A percentile compares a stretch with the other conserved stretches of the same genome.
Evolutionary conservation across 2,113 vertebrate genomes (phyloP).

Genomic region (Emydura subglobosa): DNA sequence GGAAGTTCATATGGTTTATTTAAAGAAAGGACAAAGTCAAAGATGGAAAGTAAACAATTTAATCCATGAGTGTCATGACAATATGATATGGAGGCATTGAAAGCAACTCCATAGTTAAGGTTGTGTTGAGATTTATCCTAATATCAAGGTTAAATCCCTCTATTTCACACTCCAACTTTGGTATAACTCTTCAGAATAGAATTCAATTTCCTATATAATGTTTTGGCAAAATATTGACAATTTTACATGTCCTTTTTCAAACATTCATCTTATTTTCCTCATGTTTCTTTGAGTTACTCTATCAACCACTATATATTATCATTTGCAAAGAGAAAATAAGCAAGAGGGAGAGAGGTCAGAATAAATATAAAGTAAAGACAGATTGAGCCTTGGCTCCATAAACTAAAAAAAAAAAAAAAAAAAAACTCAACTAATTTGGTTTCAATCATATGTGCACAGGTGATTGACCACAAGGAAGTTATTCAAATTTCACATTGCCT

Average conservation of each 20-base stretch:
- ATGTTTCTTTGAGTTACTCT: slow-evolving; percentile 25
- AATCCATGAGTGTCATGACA: background rate
- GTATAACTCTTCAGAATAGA: slow-evolving; percentile 24
- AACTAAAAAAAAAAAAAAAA: background rate
- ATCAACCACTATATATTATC: background rate
- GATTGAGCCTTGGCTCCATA: background rate
- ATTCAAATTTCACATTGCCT: background rate
- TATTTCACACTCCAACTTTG: background rate
- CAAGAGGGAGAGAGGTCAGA: background rate
- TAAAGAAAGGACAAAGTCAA: background rate
- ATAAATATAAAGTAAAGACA: background rate
- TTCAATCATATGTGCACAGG: background rate
- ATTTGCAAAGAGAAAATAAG: background rate
- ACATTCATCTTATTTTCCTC: background rate
- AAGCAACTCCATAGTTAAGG: background rate
- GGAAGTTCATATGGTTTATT: background rate
- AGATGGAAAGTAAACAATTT: background rate
- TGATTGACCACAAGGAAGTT: background rate
- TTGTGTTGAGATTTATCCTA: background rate
- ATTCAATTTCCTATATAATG: slow-evolving; percentile 41
- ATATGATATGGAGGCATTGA: background rate
- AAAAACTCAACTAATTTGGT: background rate
- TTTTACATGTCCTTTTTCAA: slow-evolving; percentile 41
- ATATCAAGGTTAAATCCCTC: slow-evolving; percentile 29
- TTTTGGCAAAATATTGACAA: slow-evolving; percentile 47